Evolutionary conservation across 2,113 vertebrate genomes (phyloP).

Genomic region (Odocoileus virginianus): DNA sequence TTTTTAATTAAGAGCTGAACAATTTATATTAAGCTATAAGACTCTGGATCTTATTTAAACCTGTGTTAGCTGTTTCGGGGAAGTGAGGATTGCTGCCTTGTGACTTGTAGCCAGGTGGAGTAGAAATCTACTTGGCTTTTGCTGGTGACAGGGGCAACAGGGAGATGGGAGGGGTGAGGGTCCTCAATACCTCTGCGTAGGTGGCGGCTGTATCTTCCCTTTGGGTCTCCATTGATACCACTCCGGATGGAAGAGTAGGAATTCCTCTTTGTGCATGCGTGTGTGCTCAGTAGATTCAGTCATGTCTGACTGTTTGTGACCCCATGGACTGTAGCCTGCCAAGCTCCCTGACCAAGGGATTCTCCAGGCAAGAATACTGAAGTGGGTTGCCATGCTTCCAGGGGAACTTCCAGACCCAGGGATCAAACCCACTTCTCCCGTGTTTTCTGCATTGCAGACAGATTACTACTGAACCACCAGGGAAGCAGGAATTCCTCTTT

Average conservation of each 20-base stretch:
- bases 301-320: too few species aligned
- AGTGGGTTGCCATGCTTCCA: too few species aligned
- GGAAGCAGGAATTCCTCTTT: background rate
- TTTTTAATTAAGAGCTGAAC: background rate
- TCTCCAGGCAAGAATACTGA: too few species aligned
- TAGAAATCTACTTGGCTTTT: background rate
- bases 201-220: background rate
- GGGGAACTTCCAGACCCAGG: background rate
- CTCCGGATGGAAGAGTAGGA: background rate
- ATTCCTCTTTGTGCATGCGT: background rate
- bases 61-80: background rate
- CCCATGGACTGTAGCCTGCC: too few species aligned
- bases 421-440: background rate
- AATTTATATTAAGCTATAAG: background rate
- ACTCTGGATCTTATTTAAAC: background rate
- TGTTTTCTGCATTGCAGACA: background rate
- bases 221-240: background rate
- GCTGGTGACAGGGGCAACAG: background rate
- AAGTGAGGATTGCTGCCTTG: background rate
- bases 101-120: background rate
- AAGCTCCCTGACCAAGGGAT: too few species aligned
- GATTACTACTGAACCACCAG: background rate
- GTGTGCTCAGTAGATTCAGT: too few species aligned
- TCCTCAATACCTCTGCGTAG: background rate
- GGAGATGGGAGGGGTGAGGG: background rate